Percentiles rank a stretch among this genome's conserved stretches.
Conservation (phyloP, 2,888 invertebrate species). For the Tubulanus polymorphus region DNA sequence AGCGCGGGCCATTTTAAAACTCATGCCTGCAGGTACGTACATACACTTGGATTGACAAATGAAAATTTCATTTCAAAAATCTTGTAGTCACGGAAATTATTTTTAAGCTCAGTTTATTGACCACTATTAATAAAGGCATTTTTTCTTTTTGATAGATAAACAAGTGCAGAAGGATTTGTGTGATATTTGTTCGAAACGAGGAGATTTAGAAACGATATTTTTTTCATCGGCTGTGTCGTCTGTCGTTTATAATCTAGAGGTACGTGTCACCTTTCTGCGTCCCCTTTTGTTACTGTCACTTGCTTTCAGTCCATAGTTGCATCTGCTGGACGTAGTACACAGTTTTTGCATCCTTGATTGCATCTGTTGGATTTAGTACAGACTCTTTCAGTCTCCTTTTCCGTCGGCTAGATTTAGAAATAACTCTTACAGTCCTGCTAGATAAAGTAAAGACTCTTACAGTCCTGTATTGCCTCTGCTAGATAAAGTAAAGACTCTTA, state of each 20-base stretch:
- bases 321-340: too few species aligned
- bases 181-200: slow-evolving; percentile 54
- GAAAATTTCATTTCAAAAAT: neutral
- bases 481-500: too few species aligned
- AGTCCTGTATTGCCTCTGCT: too few species aligned
- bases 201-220: slow-evolving; percentile 55
- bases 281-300: too few species aligned
- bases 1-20: slow-evolving; percentile 71
- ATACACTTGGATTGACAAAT: neutral
- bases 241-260: slow-evolving; percentile 74
- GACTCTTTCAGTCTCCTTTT: too few species aligned
- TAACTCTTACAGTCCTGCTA: too few species aligned
- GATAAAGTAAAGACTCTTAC: too few species aligned
- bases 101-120: too few species aligned
- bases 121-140: neutral
- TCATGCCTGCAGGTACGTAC: slow-evolving; percentile 68
- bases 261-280: slow-evolving; percentile 36
- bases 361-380: too few species aligned
- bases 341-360: too few species aligned
- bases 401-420: too few species aligned
- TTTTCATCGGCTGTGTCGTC: slow-evolving; percentile 68
- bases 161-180: slow-evolving; percentile 60
- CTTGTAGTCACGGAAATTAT: neutral
- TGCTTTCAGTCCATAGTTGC: too few species aligned
- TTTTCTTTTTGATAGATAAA: slow-evolving; percentile 37